These are phyloP conservation scores for Phyllotreta cruciferae DNA, from an alignment of 2,888 invertebrate genomes.

Conservation along the genomic window DNA sequence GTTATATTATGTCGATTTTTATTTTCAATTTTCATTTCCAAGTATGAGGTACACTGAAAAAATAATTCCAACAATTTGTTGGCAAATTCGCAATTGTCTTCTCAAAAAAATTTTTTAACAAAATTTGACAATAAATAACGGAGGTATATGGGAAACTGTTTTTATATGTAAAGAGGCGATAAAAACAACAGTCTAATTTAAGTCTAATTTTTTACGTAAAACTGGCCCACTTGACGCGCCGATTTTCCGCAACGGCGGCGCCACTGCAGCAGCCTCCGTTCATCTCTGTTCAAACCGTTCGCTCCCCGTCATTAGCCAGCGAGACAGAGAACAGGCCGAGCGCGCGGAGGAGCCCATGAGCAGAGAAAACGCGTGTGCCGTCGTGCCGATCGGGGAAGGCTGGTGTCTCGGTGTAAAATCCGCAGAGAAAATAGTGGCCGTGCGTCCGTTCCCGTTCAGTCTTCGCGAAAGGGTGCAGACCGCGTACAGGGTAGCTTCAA, in stretches of 20 bases:
- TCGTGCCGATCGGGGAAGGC: constrained; percentile 35
- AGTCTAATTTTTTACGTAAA: constrained; percentile 14
- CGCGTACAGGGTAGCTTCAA: constrained; percentile 38
- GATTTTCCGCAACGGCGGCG: constrained; percentile 24
- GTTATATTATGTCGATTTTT: no score
- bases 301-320: constrained; percentile 37
- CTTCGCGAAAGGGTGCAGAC: constrained; percentile 41
- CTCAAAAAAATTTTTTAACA: no score
- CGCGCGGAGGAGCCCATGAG: constrained; percentile 40
- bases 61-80: no score
- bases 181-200: background rate
- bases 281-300: constrained; percentile 37
- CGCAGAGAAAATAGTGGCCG: constrained; percentile 45
- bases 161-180: background rate
- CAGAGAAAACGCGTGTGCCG: constrained; percentile 43
- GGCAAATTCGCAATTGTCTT: no score
- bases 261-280: constrained; percentile 31
- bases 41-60: no score
- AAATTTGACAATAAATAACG: no score
- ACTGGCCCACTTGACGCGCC: constrained; percentile 5
- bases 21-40: no score
- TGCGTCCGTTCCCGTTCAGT: constrained; percentile 36
- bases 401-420: constrained; percentile 44
- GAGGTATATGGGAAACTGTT: no score
- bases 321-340: constrained; percentile 31